Conservation (phyloP, 2,797 vertebrate genomes). For the Myoxocephalus aenaeus region DNA sequence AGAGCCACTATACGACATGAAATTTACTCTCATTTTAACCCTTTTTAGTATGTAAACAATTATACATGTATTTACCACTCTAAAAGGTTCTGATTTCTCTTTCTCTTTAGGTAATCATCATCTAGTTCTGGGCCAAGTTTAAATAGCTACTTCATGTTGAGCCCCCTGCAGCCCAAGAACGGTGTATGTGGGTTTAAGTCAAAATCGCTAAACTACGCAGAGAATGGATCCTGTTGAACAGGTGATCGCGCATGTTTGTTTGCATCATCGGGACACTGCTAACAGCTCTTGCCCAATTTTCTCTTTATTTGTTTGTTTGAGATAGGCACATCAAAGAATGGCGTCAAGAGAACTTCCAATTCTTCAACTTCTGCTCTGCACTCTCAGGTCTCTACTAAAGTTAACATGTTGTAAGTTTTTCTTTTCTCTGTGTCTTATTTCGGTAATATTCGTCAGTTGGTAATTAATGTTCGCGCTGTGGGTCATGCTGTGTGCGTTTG, state of each 20-base stretch:
- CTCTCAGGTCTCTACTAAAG: constrained; percentile 82
- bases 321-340: constrained; percentile 95
- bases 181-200: constrained; percentile 90
- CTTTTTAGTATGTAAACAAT: constrained; percentile 99
- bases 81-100: constrained; percentile 92
- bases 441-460: constrained; percentile 74
- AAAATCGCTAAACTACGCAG: constrained; percentile 96
- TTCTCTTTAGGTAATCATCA: constrained; percentile 90
- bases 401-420: constrained; percentile 79
- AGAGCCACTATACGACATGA: constrained; percentile 99
- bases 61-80: constrained; percentile 98
- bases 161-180: constrained; percentile 91
- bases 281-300: constrained; percentile 88
- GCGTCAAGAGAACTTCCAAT: constrained; percentile 80
- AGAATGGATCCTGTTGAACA: constrained; percentile 93
- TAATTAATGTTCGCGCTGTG: constrained; percentile 73
- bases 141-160: constrained; percentile 94
- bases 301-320: constrained; percentile 80
- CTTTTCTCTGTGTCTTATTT: constrained; percentile 72
- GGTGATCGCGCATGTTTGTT: constrained; percentile 89
- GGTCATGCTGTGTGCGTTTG: constrained; percentile 81
- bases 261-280: constrained; percentile 88
- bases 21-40: constrained; percentile 98
- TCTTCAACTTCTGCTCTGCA: constrained; percentile 79
- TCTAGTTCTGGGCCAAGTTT: constrained; percentile 93